Conservation (phyloP, 2,113 vertebrate species). For the Vicugna pacos region DNA sequence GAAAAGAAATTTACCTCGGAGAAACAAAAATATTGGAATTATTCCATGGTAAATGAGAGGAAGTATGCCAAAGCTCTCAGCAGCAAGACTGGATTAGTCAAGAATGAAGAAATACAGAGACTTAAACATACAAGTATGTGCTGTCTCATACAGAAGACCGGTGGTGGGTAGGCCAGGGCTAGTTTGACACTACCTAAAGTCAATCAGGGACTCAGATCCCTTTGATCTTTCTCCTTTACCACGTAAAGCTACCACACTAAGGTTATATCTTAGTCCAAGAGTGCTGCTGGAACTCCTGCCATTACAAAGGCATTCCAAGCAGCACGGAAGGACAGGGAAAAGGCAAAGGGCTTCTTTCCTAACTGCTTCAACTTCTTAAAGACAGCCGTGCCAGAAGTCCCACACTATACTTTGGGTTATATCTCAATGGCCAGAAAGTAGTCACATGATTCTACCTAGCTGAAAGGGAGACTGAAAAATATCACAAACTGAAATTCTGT, state of each 20-base stretch:
- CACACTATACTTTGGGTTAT: not conserved
- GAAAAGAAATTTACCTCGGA: slow-evolving; percentile 14
- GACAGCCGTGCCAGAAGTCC: not conserved
- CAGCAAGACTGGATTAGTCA: not conserved
- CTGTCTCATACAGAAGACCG: not conserved
- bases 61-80: not conserved
- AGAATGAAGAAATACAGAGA: not conserved
- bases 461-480: not conserved
- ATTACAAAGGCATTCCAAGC: not conserved
- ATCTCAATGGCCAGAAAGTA: not conserved
- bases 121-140: not conserved
- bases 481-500: not conserved
- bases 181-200: not conserved
- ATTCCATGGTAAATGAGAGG: not conserved
- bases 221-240: not conserved
- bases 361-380: not conserved
- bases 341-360: not conserved
- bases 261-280: not conserved
- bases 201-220: not conserved
- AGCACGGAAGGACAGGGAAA: not conserved
- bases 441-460: not conserved
- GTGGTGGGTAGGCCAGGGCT: not conserved
- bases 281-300: not conserved
- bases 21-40: not conserved
- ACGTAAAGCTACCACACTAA: not conserved